phyloP scores from a whole-genome alignment of 2,888 invertebrate species.

The Leptinotarsa juncta region DNA sequence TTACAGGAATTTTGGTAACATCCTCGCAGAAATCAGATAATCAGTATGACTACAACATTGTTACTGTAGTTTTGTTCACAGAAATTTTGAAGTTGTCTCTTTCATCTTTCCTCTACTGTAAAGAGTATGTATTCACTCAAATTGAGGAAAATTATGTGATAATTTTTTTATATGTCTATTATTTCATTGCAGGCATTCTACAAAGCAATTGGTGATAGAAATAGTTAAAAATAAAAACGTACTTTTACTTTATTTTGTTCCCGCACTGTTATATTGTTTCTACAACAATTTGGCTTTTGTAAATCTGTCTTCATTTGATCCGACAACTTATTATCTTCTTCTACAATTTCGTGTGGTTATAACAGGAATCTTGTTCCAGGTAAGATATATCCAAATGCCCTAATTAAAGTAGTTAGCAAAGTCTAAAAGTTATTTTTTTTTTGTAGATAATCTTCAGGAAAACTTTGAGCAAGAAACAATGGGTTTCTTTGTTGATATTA shows the following conservation, averaged over 20 bases:
- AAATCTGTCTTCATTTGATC: slow-evolving; percentile 91
- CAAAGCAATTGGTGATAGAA: slow-evolving; percentile 70
- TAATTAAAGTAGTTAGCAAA: not conserved
- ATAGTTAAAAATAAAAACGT: slow-evolving; percentile 73
- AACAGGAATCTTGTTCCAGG: slow-evolving; percentile 93
- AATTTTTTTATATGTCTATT: slow-evolving; percentile 22
- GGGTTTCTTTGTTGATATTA: slow-evolving; percentile 88
- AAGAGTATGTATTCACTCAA: slow-evolving; percentile 69
- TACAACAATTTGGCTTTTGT: slow-evolving; percentile 95
- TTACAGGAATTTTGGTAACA: slow-evolving; percentile 88
- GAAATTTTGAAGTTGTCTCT: slow-evolving; percentile 86
- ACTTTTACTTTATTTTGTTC: slow-evolving; percentile 86
- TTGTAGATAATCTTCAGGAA: slow-evolving; percentile 88
- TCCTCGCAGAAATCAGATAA: slow-evolving; percentile 87
- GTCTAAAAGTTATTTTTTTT: slow-evolving; percentile 17
- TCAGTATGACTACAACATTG: slow-evolving; percentile 87
- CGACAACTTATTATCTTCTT: slow-evolving; percentile 92
- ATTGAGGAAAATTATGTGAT: not conserved
- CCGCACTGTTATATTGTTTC: slow-evolving; percentile 90
- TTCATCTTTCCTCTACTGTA: slow-evolving; percentile 78
- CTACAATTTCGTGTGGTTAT: slow-evolving; percentile 92
- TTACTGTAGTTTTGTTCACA: slow-evolving; percentile 88
- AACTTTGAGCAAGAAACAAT: slow-evolving; percentile 82
- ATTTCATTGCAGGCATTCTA: slow-evolving; percentile 67
- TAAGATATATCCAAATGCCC: slow-evolving; percentile 60